Conservation (phyloP, 2,888 invertebrate genomes). For the Pachymerium ferrugineum region DNA sequence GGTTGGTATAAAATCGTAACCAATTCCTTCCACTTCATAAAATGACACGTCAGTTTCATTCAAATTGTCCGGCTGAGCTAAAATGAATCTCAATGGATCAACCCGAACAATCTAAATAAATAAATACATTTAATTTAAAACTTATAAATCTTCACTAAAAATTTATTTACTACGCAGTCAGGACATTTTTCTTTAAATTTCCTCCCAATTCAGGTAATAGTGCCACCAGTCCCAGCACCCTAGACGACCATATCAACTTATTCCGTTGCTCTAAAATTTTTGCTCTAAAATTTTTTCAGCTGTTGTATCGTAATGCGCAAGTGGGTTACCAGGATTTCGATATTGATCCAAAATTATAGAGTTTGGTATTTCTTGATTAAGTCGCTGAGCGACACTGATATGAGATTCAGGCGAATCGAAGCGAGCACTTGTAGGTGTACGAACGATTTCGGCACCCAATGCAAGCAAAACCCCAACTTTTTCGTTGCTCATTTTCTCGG, state of each 20-base stretch:
- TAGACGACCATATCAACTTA: slow-evolving; percentile 74
- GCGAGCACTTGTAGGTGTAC: slow-evolving; percentile 89
- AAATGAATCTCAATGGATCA: slow-evolving; percentile 87
- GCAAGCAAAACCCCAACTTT: slow-evolving; percentile 85
- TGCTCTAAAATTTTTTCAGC: slow-evolving; percentile 87
- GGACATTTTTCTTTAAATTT: slow-evolving; percentile 84
- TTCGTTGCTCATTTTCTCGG: slow-evolving; percentile 98
- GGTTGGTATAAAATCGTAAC: slow-evolving; percentile 94
- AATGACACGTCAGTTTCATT: slow-evolving; percentile 65
- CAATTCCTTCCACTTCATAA: slow-evolving; percentile 90
- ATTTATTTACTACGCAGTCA: slow-evolving; percentile 54
- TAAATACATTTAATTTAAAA: too few species aligned
- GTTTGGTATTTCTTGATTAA: slow-evolving; percentile 79
- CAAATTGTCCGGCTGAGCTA: slow-evolving; percentile 72
- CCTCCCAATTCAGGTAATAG: slow-evolving; percentile 82
- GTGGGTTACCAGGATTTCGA: slow-evolving; percentile 86
- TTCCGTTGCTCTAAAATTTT: slow-evolving; percentile 61
- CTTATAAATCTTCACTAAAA: not conserved
- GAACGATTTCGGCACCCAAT: slow-evolving; percentile 89
- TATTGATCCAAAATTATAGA: slow-evolving; percentile 94
- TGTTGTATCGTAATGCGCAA: slow-evolving; percentile 96
- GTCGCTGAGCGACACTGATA: slow-evolving; percentile 75
- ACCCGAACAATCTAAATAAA: slow-evolving; percentile 64
- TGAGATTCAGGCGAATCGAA: slow-evolving; percentile 85
- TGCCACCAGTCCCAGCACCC: slow-evolving; percentile 93